Evolutionary conservation across 1,140 invertebrate species (phyloP), one percentile per base, ranked within the genome.

Genomic region (Bombus soroeensis): DNA sequence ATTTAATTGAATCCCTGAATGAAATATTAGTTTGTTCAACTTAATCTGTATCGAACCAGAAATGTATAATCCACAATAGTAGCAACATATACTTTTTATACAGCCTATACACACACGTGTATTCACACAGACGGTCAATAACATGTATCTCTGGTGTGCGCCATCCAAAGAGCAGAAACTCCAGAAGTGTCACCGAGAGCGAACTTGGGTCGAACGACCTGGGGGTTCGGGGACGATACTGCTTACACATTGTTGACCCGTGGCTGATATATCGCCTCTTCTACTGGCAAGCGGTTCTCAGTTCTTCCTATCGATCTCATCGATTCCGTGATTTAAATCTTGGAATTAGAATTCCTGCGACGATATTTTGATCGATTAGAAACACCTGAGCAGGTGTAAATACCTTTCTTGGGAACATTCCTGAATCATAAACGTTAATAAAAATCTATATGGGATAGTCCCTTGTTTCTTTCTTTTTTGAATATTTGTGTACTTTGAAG

Each of bases 181-280:
- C 94, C 92, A 93, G 91, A 95, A 95, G 94, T 95, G 94, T 94
- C 94, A 93, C 93, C 79, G 86, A 93, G 93, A 94, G 93, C 91
- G 91, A 94, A 93, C 92, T 94, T 92, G 90, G 92, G 90, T 93
- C 91, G 90, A 85, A 90, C 91, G 92, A 93, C 92, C 89, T 88
- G 88, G 86, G 87, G 87, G 85, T 89, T 89, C 88, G 89, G 81
- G 85, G 85, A 87, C 89, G 90, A 87, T 88, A 91, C 91, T 88
- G 88, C 93, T 93, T 93, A 94, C 92, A 94, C 93, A 94, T 94
- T 94, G 94, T 94, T 95, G 93, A 94, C 94, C 93, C 91, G 92
- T 81, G 86, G 85, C 87, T 94, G 93, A 95, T 94, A 94, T 94
- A 94, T 94, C 91, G 88, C 90, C 86, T 88, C 91, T 79, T 87